Evolutionary conservation across 2,888 invertebrate genomes (phyloP), one percentile per base, ranked within the genome.

Genomic region (Malthinus seriepunctatus): DNA sequence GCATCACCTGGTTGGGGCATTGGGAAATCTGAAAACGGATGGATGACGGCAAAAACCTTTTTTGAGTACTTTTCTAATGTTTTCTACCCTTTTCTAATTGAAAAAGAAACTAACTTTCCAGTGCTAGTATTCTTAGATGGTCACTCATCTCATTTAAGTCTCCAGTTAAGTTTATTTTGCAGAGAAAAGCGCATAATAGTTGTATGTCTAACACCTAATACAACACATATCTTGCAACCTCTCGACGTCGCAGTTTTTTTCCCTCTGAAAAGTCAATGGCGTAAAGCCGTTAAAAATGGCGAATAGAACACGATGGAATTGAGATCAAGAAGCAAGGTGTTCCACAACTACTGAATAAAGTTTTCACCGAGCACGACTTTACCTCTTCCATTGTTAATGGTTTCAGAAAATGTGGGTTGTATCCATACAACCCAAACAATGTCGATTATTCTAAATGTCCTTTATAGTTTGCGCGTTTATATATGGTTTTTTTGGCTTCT

Each of bases 121-220:
- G 64, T 71, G 1, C 57, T 71, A 10, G 60, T 70, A 7, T 71
- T 69, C 57, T 55, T 70, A 15, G 69, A 72, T 63, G 66, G 69
- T 10, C 68, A 70, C 60, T 38, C 56, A 38, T 71, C 69, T 32
- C 69, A 71, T 52, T 35, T 70, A 42, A 63, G 61, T 32, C 14
- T 66, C 8, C 57, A 64, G 14, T 54, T 70, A 11, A 67, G 68
- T 50, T 31, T 50, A 39, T 69, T 69, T 34, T 69, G 67, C 39
- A 59, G 51, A 50, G 62, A 67, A 33, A 55, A 67, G 8, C 56
- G 62, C 33, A 71, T 71, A 1, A 56, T 63, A 45, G 12, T 69
- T 15, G 60, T 67, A n/a, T 64, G 65, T 52, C 61, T 69, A 32
- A 62, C 56, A 7, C 63, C 69, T 14, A 63, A 69, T 47, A 54